Evolutionary conservation across 2,888 invertebrate species (phyloP).

Genomic region (Luperina testacea): DNA sequence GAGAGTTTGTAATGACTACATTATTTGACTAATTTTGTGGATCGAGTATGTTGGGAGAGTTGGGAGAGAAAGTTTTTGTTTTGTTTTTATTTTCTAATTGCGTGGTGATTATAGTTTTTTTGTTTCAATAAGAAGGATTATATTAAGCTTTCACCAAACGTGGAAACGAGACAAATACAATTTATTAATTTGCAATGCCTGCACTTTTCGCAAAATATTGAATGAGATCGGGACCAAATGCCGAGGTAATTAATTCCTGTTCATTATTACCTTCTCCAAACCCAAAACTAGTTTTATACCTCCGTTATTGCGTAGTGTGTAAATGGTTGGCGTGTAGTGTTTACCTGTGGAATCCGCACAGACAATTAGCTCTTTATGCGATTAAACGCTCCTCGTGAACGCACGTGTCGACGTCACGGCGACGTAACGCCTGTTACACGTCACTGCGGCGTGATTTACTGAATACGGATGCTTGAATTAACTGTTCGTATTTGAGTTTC

Average conservation of each 20-base stretch:
- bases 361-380: constrained; percentile 89
- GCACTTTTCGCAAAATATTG: not conserved
- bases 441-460: constrained; percentile 63
- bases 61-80: not conserved
- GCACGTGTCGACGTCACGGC: constrained; percentile 79
- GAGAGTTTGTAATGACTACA: not conserved
- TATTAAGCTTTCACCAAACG: not conserved
- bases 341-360: constrained; percentile 88
- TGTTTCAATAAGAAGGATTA: not conserved
- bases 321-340: constrained; percentile 83
- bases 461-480: constrained; percentile 59
- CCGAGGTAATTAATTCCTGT: not conserved
- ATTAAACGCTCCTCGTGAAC: constrained; percentile 82
- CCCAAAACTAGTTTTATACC: constrained; percentile 54
- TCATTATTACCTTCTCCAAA: constrained; percentile 14
- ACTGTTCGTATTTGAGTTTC: constrained; percentile 56
- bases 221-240: not conserved
- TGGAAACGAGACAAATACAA: not conserved
- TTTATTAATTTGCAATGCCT: not conserved
- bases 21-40: not conserved
- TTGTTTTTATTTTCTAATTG: not conserved
- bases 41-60: not conserved
- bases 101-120: not conserved
- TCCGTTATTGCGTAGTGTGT: constrained; percentile 74
- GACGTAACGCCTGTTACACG: constrained; percentile 67